These are phyloP conservation scores for Netelia virgata DNA, from an alignment of 2,888 invertebrate genomes.

Conservation along the genomic window DNA sequence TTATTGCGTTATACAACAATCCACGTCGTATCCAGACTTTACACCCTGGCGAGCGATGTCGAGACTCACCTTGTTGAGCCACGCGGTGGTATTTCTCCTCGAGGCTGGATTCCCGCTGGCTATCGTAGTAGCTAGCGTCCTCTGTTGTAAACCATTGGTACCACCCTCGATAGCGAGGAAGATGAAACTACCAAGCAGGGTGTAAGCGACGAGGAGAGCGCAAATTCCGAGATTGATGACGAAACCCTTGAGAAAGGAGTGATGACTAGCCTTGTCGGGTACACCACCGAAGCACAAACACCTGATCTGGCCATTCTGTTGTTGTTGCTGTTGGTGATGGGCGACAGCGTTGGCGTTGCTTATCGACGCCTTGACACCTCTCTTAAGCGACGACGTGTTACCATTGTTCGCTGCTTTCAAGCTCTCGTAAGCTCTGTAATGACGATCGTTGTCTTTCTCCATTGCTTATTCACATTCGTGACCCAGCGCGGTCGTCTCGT, in stretches of 20 bases:
- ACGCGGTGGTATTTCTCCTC: conserved; percentile 80
- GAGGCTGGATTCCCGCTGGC: conserved; percentile 77
- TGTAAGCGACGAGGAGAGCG: conserved; percentile 92
- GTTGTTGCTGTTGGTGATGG: conserved; percentile 72
- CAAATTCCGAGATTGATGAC: conserved; percentile 94
- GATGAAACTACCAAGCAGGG: conserved; percentile 91
- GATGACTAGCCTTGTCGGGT: conserved; percentile 83
- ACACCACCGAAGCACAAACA: conserved; percentile 83
- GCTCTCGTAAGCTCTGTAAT: conserved; percentile 84
- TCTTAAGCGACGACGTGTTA: conserved; percentile 82
- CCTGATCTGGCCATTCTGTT: conserved; percentile 78
- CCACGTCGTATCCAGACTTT: not conserved
- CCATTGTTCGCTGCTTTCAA: conserved; percentile 84
- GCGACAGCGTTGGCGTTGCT: conserved; percentile 47
- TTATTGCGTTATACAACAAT: no score
- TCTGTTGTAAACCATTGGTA: conserved; percentile 86
- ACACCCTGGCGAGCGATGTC: not conserved
- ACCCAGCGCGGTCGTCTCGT: conserved; percentile 27
- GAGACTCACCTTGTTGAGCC: conserved; percentile 83
- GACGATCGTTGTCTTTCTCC: conserved; percentile 82
- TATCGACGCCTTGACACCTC: conserved; percentile 74
- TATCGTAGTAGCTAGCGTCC: conserved; percentile 87
- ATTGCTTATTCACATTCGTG: conserved; percentile 70
- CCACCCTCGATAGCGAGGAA: conserved; percentile 94
- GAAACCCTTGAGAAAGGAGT: conserved; percentile 89